Base-by-base conservation (phyloP, 1,140 invertebrate species). In the Lysiphlebus fabarum region DNA sequence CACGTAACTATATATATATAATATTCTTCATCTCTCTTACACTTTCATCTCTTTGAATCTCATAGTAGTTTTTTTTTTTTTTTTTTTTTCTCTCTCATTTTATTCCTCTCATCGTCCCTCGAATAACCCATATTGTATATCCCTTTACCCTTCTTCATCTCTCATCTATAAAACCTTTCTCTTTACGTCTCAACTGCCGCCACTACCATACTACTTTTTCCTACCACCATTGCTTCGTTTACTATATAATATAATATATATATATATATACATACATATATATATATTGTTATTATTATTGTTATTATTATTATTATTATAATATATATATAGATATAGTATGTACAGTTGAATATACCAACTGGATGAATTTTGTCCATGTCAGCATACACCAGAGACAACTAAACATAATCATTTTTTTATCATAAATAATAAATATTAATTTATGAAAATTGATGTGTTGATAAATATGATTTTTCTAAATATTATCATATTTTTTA, bases 101-200 rank as follows among this genome's bases (percentile, higher is more conserved):
- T 54, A 10, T 38, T 14, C 51, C 73, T 66, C 75, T 74, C 77
- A 75, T 77, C 75, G 74, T 26, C 17, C 17, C 17, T 26, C 17
- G 17, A 26, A 77, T 78, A 78, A 79, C 76, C 77, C 77, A 78
- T 77, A 78, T 78, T 78, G 75, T 78, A 75, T 75, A 75, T 59
- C 64, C 50, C 53, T 38, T 42, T 33, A 38, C 37, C 37, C 59
- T 53, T 59, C 65, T 53, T 55, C 63, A 12, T 57, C 48, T 55
- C 50, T 11, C 58, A 40, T 45, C 4, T 38, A 26, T 51, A 11
- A 47, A 37, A 45, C 54, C 34, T 34, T 17, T 34, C 47, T 34
- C 8, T 26, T n/a, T 8, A 33, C 26, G 14, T 17, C 8, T 17
- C 42, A 11, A 12, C 59, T 40, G 9, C 11, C 54, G 34, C 48